Evolutionary conservation across 1,140 invertebrate species (phyloP).

Genomic region (Branchinecta lynchi): DNA sequence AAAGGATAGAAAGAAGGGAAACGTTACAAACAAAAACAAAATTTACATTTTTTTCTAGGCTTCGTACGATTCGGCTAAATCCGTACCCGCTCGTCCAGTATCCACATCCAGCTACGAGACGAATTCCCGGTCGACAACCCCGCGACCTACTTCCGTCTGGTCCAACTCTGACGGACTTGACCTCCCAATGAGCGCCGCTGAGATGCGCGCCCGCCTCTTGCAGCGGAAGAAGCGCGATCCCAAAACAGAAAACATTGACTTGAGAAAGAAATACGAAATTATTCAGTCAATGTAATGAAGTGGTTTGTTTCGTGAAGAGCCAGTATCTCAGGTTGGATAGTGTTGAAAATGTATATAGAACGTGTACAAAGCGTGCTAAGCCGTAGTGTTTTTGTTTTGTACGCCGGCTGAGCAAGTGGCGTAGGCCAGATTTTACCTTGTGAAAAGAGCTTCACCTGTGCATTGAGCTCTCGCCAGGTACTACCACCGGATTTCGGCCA

Average conservation of each 20-base stretch:
- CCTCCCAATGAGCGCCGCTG: constrained; percentile 68
- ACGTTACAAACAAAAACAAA: too few relatives aligned
- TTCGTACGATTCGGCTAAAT: not conserved
- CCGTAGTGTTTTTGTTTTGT: too few relatives aligned
- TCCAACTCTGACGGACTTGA: constrained; percentile 37
- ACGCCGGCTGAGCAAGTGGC: too few relatives aligned
- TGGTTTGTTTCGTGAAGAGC: too few relatives aligned
- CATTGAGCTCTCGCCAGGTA: too few relatives aligned
- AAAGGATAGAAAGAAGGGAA: too few relatives aligned
- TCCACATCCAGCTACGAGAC: constrained; percentile 14
- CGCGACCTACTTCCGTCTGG: not conserved
- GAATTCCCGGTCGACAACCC: constrained; percentile 17
- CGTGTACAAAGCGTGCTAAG: too few relatives aligned
- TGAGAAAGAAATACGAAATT: constrained; percentile 80
- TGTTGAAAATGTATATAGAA: too few relatives aligned
- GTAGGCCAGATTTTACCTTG: too few relatives aligned
- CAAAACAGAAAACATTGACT: constrained; percentile 70
- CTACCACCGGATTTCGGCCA: too few relatives aligned
- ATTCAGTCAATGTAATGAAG: constrained; percentile 60
- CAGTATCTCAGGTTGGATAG: too few relatives aligned
- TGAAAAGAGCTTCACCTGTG: too few relatives aligned
- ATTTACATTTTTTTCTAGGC: not conserved
- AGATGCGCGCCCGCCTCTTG: constrained; percentile 65
- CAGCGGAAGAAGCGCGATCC: constrained; percentile 71
- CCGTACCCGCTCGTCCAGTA: constrained; percentile 12